Base-by-base conservation (phyloP, 2,113 vertebrate genomes). In the Nothoprocta perdicaria region DNA sequence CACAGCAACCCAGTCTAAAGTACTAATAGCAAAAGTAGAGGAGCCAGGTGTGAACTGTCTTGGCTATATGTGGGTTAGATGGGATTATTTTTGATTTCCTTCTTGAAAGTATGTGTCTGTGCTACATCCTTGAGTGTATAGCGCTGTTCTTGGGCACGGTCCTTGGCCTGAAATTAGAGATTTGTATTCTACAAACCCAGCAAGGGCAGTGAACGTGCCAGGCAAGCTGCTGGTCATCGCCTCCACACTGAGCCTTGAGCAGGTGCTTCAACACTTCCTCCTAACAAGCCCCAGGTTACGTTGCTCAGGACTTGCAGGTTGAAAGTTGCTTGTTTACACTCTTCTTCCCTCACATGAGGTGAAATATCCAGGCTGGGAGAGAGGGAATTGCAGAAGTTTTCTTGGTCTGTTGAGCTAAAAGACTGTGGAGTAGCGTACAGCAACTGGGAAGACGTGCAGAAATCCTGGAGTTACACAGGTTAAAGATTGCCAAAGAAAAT, bases 401-500 rank as follows among this genome's bases (percentile, higher is more conserved):
- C 48, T 75, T 66, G 38, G 31, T 85, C 60, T 90, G 24, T 74
- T 27, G 93, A 91, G 29, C 53, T 73, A 9, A 23, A 66, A 19
- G 61, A 90, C 67, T 38, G 10, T 17, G 41, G 57, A 90, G 80
- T 52, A 72, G 79, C 55, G 35, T 84, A 80, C 26, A 52, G 79
- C 58, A 81, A n/a, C 45, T 85, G 68, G 55, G 90, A 96, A n/a
- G 89, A 69, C 65, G 94, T 91, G 69, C 77, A 85, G 93, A 81
- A 80, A 89, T 96, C 72, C 76, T 93, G 80, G 85, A 93, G 43
- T 80, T 83, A 38, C 84, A 89, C 95, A 78, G 87, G 84, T 96
- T 94, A 81, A 92, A 92, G 88, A 91, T 93, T 96, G 95, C 90
- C 95, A 95, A 88, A 97, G 69, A 93, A 92, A 95, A 96, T 74